Percentiles rank a stretch among this genome's conserved stretches.
Conservation (phyloP, 2,113 vertebrate genomes). For the Alethe castanea region DNA sequence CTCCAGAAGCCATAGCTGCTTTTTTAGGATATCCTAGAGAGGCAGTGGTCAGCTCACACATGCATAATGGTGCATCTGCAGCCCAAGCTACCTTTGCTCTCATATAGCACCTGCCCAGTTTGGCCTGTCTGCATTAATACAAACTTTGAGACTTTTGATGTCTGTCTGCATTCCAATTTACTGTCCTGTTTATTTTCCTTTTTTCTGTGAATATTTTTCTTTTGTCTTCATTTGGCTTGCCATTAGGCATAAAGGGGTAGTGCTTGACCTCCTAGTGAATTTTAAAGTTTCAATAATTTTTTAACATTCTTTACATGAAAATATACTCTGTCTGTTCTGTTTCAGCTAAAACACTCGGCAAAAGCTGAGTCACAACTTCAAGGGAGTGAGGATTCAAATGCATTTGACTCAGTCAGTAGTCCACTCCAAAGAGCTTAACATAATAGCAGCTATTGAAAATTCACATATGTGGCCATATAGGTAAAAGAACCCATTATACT, state of each 20-base stretch:
- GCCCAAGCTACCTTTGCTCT: background rate
- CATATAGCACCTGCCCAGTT: background rate
- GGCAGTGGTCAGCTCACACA: background rate
- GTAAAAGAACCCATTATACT: background rate
- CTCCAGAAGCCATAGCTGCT: background rate
- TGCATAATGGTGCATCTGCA: background rate
- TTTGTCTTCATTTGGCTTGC: background rate
- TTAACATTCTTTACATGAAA: background rate
- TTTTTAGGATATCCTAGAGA: background rate
- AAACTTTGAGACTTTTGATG: background rate
- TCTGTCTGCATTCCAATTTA: background rate
- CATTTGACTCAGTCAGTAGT: background rate
- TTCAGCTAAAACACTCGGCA: background rate
- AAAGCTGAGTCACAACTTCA: background rate
- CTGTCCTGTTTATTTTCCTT: background rate
- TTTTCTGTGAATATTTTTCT: background rate
- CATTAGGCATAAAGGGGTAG: background rate
- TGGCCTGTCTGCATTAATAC: background rate
- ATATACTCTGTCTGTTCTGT: background rate
- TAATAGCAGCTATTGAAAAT: background rate
- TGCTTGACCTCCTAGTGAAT: background rate
- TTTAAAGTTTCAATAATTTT: background rate
- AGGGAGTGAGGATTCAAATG: background rate
- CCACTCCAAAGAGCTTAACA: background rate
- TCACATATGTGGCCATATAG: background rate